Base-by-base conservation (phyloP, 2,888 invertebrate species). In the Diplolepis rosae region DNA sequence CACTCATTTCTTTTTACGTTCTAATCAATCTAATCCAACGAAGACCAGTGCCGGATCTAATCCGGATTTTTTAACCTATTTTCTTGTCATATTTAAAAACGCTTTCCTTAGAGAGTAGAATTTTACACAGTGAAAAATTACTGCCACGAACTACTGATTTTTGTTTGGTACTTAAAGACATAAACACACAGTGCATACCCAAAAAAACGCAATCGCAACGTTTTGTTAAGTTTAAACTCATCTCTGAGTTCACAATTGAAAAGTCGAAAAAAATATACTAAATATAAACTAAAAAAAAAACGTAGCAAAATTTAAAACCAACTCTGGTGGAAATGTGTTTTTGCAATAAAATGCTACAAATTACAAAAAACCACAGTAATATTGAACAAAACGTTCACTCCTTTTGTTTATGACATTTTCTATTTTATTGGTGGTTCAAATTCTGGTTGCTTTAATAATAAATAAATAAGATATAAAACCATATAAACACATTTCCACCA, bases 171-270 rank as follows among this genome's bases (percentile, higher is more conserved):
- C 35, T 61, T 39, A 61, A 45, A 61, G 61, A 61, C 39, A 61
- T 61, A 7, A 22, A 61, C 61, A 61, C 39, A 61, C 61, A 39
- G 27, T 61, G 24, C 61, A 13, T 56, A 35, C 61, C 61, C 61
- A 22, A 35, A 39, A n/a, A 61, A 61, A 61, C 61, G 61, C 61
- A 61, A 61, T 61, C 24, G 61, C 61, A 61, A 61, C 61, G 61
- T 61, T 61, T 35, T 39, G 18, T 24, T 2, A 13, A 11, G 50
- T n/a, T 42, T 42, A 1, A 42, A 42, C n/a, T 42, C 15, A 42
- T 42, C n/a, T 39, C 39, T 39, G 39, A 39, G n/a, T 4, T 39
- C n/a, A 39, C n/a, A n/a, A 39, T 39, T 39, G 4, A 5, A 5
- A 45, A 18, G 15, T 45, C 18, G 45, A 45, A 9, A 45, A 45